Evolutionary conservation across 2,797 vertebrate species (phyloP).

Genomic region (Gallinago stenura): DNA sequence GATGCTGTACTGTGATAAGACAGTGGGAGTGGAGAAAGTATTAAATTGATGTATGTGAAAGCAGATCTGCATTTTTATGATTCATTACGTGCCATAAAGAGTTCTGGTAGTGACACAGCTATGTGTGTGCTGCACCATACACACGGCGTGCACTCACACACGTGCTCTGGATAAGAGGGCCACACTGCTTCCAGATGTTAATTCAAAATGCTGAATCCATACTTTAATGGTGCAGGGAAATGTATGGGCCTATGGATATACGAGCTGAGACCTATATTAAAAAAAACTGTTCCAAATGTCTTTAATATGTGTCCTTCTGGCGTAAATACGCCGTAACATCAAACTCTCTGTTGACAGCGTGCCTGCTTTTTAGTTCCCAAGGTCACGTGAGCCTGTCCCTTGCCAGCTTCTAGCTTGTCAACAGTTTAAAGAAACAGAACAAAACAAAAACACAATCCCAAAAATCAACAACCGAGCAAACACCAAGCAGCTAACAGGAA

Average conservation of each 20-base stretch:
- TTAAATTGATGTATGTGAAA: not conserved
- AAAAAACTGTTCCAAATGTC: not conserved
- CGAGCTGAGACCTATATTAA: not conserved
- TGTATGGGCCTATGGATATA: not conserved
- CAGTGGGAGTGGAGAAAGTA: not conserved
- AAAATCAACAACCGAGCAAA: constrained; percentile 29
- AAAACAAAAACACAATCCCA: not conserved
- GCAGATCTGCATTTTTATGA: not conserved
- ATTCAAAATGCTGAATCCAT: not conserved
- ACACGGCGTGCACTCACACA: not conserved
- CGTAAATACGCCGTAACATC: not conserved
- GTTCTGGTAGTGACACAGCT: not conserved
- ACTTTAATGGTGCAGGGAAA: not conserved
- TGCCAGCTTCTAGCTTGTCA: constrained; percentile 30
- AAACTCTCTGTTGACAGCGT: not conserved
- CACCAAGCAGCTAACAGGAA: constrained; percentile 19
- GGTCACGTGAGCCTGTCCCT: constrained; percentile 13
- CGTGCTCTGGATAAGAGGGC: not conserved
- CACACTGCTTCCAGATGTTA: not conserved
- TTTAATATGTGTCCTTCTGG: not conserved
- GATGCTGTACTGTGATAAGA: not conserved
- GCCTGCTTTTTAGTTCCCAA: constrained; percentile 49
- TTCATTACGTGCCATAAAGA: not conserved
- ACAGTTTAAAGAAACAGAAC: constrained; percentile 45
- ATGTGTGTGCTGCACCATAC: not conserved